Evolutionary conservation across 2,888 invertebrate genomes (phyloP), one percentile per base, ranked within the genome.

Genomic region (Crocallis elinguaria): DNA sequence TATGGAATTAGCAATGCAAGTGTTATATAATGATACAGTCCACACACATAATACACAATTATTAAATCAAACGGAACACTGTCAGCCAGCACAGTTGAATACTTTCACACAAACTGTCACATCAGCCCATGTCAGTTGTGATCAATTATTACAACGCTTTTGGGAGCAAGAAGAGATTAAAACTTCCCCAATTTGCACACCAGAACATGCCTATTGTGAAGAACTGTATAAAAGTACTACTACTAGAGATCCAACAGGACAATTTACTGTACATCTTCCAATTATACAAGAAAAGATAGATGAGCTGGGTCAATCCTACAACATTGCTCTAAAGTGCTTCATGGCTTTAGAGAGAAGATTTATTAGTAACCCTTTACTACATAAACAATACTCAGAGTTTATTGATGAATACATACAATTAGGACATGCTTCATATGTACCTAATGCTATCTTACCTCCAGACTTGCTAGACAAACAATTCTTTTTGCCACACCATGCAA

Each of bases 341-440:
- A n/a, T n/a, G n/a, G n/a, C n/a, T n/a, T n/a, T n/a, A 36, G 44
- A 44, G 36, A 17, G 2, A 5, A 44, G n/a, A 44, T 17, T 44
- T 9, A 25, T 9, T 9, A 44, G 27, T 11, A 36, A 44, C 27
- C 11, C 16, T 8, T 0, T 3, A 17, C 27, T 44, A n/a, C 27
- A 36, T 7, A 27, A 36, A 35, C 44, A 44, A 27, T 44, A 44
- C 12, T 17, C 25, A 11, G 27, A 27, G 1, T 44, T 44, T 9
- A 44, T 44, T 12, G 17, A 27, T 11, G 44, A 44, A 17, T 45
- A 37, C n/a, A 12, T 45, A 29, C 4, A 36, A 13, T n/a, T 37
- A 45, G 45, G 45, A 3, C 45, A 45, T 45, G 44, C 45, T 2
- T 44, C 44, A 5, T 35, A 44, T 12, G 2, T 25, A 16, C 35